phyloP scores from a whole-genome alignment of 2,888 invertebrate genomes.

The Cosmia trapezina region DNA sequence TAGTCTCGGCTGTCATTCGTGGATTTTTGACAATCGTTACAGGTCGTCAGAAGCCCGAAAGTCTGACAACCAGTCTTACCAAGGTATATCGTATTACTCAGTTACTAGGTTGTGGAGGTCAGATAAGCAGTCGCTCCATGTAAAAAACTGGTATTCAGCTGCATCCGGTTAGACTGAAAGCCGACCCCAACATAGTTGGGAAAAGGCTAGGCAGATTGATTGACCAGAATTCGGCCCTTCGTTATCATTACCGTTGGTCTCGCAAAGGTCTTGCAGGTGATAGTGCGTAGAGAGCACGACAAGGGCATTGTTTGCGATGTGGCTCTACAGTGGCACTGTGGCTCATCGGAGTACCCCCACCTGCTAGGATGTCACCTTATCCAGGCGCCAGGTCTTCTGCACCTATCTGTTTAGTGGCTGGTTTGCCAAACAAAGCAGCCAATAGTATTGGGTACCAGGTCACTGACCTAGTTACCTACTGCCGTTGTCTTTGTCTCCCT shows the following conservation, averaged over 20 bases:
- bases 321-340: background rate
- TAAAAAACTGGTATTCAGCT: no score
- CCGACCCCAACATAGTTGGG: no score
- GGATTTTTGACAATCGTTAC: no score
- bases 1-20: no score
- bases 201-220: no score
- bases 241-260: background rate
- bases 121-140: no score
- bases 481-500: constrained; percentile 31
- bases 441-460: constrained; percentile 11
- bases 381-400: background rate
- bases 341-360: background rate
- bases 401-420: background rate
- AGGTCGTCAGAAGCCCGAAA: no score
- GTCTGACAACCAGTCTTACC: no score
- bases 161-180: no score
- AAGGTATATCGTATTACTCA: no score
- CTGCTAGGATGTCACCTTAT: background rate
- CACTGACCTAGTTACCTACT: constrained; percentile 33
- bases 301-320: background rate
- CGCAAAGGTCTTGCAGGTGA: background rate
- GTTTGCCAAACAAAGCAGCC: constrained; percentile 26
- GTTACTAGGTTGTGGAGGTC: no score
- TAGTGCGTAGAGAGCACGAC: background rate
- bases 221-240: background rate